Conservation (phyloP, 2,113 vertebrate species). For the Himantopus leucocephalus region DNA sequence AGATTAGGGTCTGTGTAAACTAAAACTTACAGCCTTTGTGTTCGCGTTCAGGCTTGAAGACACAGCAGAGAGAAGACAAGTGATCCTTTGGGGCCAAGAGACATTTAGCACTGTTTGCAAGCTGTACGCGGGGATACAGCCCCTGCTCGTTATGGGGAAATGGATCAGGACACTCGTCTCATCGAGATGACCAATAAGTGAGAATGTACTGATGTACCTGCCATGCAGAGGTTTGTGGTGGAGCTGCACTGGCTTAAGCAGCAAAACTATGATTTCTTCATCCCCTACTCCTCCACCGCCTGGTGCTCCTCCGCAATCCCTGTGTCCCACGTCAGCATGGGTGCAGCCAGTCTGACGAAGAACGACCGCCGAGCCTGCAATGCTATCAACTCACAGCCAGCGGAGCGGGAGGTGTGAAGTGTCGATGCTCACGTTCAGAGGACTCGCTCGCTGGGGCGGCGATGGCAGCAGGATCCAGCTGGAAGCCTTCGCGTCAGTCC, state of each 20-base stretch:
- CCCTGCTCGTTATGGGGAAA: accelerated
- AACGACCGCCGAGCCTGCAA: accelerated
- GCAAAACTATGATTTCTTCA: not conserved
- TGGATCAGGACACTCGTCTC: not conserved
- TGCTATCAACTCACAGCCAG: accelerated
- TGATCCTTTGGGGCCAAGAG: not conserved
- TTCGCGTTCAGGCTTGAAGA: not conserved
- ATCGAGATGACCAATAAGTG: accelerated
- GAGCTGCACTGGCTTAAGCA: not conserved
- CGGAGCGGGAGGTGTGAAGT: not conserved
- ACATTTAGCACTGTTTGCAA: accelerated
- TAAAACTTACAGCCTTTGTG: not conserved
- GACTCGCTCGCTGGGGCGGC: accelerated
- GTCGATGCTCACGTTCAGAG: accelerated
- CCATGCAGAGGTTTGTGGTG: not conserved
- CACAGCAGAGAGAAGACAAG: not conserved
- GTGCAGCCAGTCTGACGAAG: not conserved
- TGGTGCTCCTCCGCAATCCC: not conserved
- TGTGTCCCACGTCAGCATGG: accelerated
- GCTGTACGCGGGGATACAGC: accelerated
- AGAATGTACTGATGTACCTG: accelerated
- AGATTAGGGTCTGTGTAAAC: not conserved
- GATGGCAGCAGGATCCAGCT: not conserved
- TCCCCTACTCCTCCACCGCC: not conserved
- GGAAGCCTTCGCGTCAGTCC: not conserved